Base-by-base conservation (phyloP, 2,888 invertebrate genomes). In the Neuroscelio doddi region DNA sequence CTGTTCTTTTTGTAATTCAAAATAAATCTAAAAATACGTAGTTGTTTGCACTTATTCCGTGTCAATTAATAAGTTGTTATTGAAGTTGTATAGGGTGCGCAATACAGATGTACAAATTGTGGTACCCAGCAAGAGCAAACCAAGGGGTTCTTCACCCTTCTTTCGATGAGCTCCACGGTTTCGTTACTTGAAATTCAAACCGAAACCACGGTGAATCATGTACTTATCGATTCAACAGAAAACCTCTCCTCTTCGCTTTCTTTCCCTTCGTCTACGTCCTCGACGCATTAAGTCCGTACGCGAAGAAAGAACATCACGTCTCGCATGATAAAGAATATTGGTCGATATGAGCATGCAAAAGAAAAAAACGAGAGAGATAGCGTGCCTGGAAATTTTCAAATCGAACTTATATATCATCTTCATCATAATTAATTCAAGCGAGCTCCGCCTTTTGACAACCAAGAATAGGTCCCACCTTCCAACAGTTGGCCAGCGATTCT, bases 171-270 rank as follows among this genome's bases (percentile, higher is more conserved):
- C 51, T 59, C 47, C 32, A 30, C 58, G 38, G 58, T 62, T 64
- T 64, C 64, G 55, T 62, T 64, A 65, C 74, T 78, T 79, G 78
- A 80, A 80, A 79, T 79, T 78, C 78, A 77, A 79, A 72, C 77
- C 75, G 68, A 74, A 74, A 77, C 74, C 71, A 61, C 75, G 79
- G 73, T 80, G 80, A 80, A 79, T 80, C 80, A 80, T 78, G 71
- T 75, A 77, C 77, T 78, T 80, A 80, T 80, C 78, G 80, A 80
- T 80, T 80, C 80, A 78, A 78, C 80, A 70, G 46, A 39, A 39
- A 39, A 41, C 61, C 61, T 57, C 61, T 51, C 65, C 52, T 55
- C 65, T 58, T 42, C 49, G 41, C 59, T 56, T 58, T 66, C 51
- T 57, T 57, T 57, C 59, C 61, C 61, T 45, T 30, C 55, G 55